phyloP scores from a whole-genome alignment of 2,888 invertebrate species.

The Chironomus tentans region DNA sequence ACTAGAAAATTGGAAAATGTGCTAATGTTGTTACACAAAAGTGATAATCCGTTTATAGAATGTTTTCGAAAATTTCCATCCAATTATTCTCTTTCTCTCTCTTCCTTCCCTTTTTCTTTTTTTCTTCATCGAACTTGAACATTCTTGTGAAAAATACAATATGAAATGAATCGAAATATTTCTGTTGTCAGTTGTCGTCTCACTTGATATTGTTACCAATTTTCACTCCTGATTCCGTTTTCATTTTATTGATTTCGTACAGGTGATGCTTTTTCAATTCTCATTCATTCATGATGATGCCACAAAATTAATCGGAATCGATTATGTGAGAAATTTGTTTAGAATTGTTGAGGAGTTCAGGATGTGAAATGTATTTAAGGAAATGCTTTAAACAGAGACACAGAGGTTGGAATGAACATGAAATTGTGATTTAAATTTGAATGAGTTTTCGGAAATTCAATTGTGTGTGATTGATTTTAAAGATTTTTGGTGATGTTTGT shows the following conservation, averaged over 20 bases:
- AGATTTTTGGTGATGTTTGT: no score
- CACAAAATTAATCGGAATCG: constrained; percentile 8
- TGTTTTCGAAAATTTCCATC: constrained; percentile 21
- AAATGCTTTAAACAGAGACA: no score
- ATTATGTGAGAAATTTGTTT: not conserved
- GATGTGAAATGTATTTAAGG: not conserved
- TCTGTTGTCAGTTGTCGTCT: not conserved
- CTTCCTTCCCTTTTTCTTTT: not conserved
- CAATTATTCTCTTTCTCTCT: constrained; percentile 14
- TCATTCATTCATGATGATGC: not conserved
- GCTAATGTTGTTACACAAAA: constrained; percentile 26
- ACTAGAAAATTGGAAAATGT: constrained; percentile 25
- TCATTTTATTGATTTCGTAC: not conserved
- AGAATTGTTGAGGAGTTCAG: not conserved
- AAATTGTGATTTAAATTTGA: not conserved
- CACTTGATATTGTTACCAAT: no score
- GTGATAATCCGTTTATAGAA: constrained; percentile 27
- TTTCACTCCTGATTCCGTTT: not conserved
- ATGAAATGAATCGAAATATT: not conserved
- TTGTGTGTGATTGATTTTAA: no score
- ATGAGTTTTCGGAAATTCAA: not conserved
- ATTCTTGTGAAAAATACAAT: not conserved
- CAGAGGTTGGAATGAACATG: no score
- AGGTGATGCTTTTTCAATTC: not conserved
- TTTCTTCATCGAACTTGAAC: no score